Conservation (phyloP, 2,888 invertebrate species). For the Spatulosminthurus flaviceps region DNA sequence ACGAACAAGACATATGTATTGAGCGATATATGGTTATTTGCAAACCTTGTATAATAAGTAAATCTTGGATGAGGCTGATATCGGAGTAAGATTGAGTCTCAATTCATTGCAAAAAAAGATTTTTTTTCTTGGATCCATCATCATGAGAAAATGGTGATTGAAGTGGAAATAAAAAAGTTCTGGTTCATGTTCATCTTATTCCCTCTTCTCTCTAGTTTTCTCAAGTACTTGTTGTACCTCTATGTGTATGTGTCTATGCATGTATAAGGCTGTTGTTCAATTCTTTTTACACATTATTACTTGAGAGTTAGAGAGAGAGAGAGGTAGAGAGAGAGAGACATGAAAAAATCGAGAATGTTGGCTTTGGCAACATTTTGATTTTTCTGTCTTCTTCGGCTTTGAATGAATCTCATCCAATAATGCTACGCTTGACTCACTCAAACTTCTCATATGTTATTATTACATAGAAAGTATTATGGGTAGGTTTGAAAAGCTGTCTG, state of each 20-base stretch:
- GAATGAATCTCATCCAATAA: conserved; percentile 18
- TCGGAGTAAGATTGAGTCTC: background rate
- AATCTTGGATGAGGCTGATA: background rate
- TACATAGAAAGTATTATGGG: conserved; percentile 12
- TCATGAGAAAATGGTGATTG: conserved; percentile 44
- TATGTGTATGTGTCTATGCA: background rate
- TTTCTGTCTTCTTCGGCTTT: background rate
- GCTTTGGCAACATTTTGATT: conserved; percentile 18
- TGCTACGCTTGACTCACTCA: conserved; percentile 18
- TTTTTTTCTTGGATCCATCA: background rate
- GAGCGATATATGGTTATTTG: conserved; percentile 7
- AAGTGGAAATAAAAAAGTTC: conserved; percentile 46
- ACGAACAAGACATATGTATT: background rate
- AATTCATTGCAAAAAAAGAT: background rate
- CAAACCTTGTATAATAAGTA: conserved; percentile 1
- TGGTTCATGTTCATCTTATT: conserved; percentile 41
- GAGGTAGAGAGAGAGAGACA: background rate
- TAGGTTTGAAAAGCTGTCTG: conserved; percentile 39
- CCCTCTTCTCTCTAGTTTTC: background rate
- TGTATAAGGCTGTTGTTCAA: conserved; percentile 18
- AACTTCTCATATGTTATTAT: background rate
- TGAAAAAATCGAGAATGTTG: conserved; percentile 14
- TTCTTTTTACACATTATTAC: background rate
- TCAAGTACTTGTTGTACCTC: background rate
- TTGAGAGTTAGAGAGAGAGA: background rate